Conservation (phyloP, 1,140 invertebrate genomes). For the Sitophilus oryzae region DNA sequence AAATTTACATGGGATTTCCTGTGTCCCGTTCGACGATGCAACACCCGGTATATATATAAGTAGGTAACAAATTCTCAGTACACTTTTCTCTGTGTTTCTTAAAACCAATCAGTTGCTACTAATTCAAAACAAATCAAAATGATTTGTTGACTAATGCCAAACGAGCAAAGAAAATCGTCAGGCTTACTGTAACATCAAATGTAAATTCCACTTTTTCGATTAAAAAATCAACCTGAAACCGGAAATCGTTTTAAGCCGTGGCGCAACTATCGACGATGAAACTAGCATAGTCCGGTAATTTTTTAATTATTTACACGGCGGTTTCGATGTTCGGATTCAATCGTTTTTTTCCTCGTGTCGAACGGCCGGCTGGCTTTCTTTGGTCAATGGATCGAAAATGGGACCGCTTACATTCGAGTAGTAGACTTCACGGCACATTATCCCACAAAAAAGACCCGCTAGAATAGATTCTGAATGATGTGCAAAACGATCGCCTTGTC, state of each 20-base stretch:
- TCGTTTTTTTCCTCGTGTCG: not conserved
- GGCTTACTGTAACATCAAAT: too few species aligned
- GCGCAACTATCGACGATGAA: not conserved
- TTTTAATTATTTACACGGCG: not conserved
- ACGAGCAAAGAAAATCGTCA: too few species aligned
- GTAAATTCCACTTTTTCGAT: too few species aligned
- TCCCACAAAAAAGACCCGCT: not conserved
- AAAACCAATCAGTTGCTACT: too few species aligned
- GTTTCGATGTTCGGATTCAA: not conserved
- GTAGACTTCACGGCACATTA: not conserved
- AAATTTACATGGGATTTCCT: too few species aligned
- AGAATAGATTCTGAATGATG: not conserved
- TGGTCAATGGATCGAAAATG: not conserved
- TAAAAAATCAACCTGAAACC: not conserved
- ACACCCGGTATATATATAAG: too few species aligned
- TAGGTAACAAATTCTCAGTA: too few species aligned
- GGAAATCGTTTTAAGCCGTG: not conserved
- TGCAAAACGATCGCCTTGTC: too few species aligned
- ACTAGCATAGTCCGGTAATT: not conserved
- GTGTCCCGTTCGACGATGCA: too few species aligned
- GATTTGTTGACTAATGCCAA: too few species aligned
- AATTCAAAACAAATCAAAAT: too few species aligned
- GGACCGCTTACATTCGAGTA: not conserved
- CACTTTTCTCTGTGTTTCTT: too few species aligned
- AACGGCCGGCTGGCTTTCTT: not conserved